Evolutionary conservation across 2,113 vertebrate genomes (phyloP).

Genomic region (Corythoichthys haematopterus): DNA sequence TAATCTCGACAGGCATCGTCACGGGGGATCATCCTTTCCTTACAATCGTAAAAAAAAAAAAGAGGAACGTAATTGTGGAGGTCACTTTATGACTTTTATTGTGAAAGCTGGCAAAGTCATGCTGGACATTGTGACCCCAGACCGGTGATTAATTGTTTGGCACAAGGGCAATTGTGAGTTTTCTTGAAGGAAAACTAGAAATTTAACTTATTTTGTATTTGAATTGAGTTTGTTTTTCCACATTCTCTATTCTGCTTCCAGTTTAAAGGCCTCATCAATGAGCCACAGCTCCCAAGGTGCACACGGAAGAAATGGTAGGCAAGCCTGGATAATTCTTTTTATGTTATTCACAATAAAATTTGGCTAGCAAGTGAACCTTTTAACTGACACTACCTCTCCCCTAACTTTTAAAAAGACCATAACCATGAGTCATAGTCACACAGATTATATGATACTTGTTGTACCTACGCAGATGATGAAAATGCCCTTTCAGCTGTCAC

Average conservation of each 20-base stretch:
- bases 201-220: conserved; percentile 1
- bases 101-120: not conserved
- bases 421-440: not conserved
- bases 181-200: not conserved
- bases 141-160: not conserved
- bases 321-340: not conserved
- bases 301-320: conserved; percentile 49
- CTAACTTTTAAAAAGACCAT: not conserved
- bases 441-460: not conserved
- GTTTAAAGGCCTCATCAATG: conserved; percentile 41
- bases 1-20: conserved; percentile 4
- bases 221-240: not conserved
- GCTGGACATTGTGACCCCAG: not conserved
- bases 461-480: not conserved
- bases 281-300: conserved; percentile 26
- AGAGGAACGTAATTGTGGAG: not conserved
- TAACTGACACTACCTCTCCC: too few relatives aligned
- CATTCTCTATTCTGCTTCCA: conserved; percentile 25
- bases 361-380: too few relatives aligned
- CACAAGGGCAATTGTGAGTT: not conserved
- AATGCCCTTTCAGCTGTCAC: not conserved
- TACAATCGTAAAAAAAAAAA: not conserved
- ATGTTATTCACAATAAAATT: not conserved
- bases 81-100: not conserved
- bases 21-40: too few relatives aligned